Evolutionary conservation across 2,888 invertebrate genomes (phyloP).

Genomic region (Chaitophorus viminalis): DNA sequence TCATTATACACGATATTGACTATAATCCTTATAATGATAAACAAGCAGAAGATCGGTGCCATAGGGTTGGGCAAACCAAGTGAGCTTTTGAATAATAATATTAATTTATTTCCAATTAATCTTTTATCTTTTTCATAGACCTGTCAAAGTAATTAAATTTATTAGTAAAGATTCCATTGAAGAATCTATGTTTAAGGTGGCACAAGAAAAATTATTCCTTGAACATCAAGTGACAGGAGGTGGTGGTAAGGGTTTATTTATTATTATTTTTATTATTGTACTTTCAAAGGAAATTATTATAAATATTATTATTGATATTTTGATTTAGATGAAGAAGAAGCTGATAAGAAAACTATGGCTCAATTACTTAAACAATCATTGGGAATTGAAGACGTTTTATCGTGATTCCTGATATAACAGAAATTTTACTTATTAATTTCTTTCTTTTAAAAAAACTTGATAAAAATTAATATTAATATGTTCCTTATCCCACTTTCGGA

Average conservation of each 20-base stretch:
- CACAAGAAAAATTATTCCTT: constrained; percentile 88
- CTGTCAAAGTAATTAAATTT: constrained; percentile 86
- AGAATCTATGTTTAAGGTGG: constrained; percentile 90
- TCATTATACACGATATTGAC: constrained; percentile 96
- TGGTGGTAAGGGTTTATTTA: constrained; percentile 43
- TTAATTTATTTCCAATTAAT: neutral
- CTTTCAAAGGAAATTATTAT: constrained; percentile 25
- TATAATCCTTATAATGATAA: constrained; percentile 99
- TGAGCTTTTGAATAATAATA: constrained; percentile 55
- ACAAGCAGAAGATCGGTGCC: constrained; percentile 93
- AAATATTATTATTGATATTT: constrained; percentile 62
- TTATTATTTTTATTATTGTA: constrained; percentile 20
- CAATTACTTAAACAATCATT: constrained; percentile 82
- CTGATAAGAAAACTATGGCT: constrained; percentile 82
- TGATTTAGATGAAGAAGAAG: constrained; percentile 75
- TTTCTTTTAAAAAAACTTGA: neutral
- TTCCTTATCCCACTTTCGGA: neutral
- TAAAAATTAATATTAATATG: neutral
- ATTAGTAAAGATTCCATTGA: constrained; percentile 89
- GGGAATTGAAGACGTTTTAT: constrained; percentile 69
- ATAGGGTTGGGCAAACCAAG: constrained; percentile 78
- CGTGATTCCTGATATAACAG: neutral
- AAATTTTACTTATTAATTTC: neutral
- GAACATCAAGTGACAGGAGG: constrained; percentile 79
- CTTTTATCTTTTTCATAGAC: constrained; percentile 69